Conservation (phyloP, 1,140 invertebrate genomes). For the Microplitis mediator region DNA sequence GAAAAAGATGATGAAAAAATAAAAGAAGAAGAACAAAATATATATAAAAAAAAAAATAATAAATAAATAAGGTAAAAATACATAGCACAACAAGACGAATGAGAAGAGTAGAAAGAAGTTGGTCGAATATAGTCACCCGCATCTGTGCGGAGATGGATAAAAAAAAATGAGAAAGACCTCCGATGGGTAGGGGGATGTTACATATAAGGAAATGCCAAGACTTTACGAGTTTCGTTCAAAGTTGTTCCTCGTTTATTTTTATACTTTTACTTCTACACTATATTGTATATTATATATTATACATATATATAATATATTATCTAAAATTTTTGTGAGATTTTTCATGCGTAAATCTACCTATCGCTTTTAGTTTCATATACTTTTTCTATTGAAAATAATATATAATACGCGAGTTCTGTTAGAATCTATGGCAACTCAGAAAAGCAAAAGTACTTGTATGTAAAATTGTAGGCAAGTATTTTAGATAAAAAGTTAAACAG, state of each 20-base stretch:
- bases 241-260: background rate
- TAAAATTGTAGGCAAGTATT: background rate
- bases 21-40: slow-evolving; percentile 11
- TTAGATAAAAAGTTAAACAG: background rate
- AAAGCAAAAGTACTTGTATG: too few relatives aligned
- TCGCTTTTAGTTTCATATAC: background rate
- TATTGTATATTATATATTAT: background rate
- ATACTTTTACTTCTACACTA: background rate
- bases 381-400: background rate
- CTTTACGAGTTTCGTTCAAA: slow-evolving; percentile 5
- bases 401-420: too few relatives aligned
- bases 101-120: background rate
- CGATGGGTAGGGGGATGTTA: background rate
- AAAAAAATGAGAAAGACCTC: background rate
- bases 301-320: background rate
- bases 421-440: too few relatives aligned
- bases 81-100: background rate
- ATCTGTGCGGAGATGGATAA: slow-evolving; percentile 3
- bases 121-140: slow-evolving; percentile 15
- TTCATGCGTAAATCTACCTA: slow-evolving; percentile 6
- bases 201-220: slow-evolving; percentile 1
- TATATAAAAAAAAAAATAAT: background rate
- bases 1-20: background rate
- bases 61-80: slow-evolving; percentile 20
- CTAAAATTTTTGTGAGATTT: background rate